Base-by-base conservation (phyloP, 2,113 vertebrate genomes). In the Micromys minutus region DNA sequence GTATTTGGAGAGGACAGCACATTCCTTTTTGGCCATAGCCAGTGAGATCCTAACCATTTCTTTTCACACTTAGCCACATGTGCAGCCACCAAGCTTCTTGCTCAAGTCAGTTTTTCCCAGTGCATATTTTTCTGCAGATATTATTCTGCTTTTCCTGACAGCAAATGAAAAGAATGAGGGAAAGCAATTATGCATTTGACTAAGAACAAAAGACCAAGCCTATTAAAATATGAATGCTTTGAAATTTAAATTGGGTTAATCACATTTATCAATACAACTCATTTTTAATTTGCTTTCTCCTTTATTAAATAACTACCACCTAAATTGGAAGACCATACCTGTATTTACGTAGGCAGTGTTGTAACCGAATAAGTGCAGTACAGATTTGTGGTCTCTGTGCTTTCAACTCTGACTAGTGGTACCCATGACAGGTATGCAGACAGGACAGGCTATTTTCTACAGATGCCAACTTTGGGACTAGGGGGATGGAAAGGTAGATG, bases 191-290 rank as follows among this genome's bases (percentile, higher is more conserved):
- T 85, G 65, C 71, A 67, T 85, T 72, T 95, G 84, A 95, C 88
- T 79, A 89, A 96, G 93, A 95, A 96, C n/a, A 91, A 93, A 96
- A 93, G 74, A 96, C 81, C 81, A 94, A 87, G 88, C 59, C 92
- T 93, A 87, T 93, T 95, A 95, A 95, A 96, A 94, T 95, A 94
- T 81, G 89, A 93, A 90, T 72, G 80, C 63, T 42, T 95, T 94
- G 90, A 95, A 94, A 96, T 95, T 95, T 95, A 94, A 97, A 94
- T 96, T 95, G 90, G 47, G 39, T 93, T 96, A 95, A 97, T 97
- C 81, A 93, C 80, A 94, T 97, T 84, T 94, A 96, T 97, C 95
- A 96, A 86, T 93, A 76, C 84, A 96, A 93, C 90, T 85, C 84
- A 80, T 87, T 95, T 97, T 95, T 91, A 94, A 97, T 97, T 95